These are phyloP conservation scores for Mizuhopecten yessoensis DNA, from an alignment of 1,140 invertebrate species.

Conservation along the genomic window DNA sequence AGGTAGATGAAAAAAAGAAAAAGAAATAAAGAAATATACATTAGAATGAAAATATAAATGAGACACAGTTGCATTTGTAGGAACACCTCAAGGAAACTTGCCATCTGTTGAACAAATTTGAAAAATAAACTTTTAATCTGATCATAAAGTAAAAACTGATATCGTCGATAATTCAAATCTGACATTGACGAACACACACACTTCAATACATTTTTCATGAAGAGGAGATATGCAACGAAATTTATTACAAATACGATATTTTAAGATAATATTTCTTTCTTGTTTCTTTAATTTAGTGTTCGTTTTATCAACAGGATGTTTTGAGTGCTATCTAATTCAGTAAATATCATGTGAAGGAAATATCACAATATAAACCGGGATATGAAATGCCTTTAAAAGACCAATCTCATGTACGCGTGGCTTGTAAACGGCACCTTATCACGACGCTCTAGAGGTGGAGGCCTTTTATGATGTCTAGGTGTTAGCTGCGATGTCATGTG, in stretches of 20 bases:
- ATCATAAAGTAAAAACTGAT: background rate
- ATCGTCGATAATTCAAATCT: background rate
- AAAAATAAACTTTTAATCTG: no score
- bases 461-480: background rate
- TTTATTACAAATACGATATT: constrained; percentile 17
- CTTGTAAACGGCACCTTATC: background rate
- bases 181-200: background rate
- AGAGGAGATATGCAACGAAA: constrained; percentile 1
- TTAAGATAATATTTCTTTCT: background rate
- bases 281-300: constrained; percentile 6
- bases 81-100: no score
- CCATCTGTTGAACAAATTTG: no score
- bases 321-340: background rate
- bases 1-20: no score
- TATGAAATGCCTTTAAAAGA: constrained; percentile 34
- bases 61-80: no score
- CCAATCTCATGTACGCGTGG: background rate
- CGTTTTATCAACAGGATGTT: background rate
- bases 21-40: no score
- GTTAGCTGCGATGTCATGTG: background rate
- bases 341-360: background rate
- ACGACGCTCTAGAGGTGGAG: background rate
- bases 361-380: background rate
- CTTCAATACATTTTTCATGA: background rate
- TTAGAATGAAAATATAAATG: no score